A percentile compares a stretch with the other conserved stretches of the same genome.
These are phyloP conservation scores for Zaprionus lineosus DNA, from an alignment of 2,888 invertebrate genomes.

Conservation along the genomic window DNA sequence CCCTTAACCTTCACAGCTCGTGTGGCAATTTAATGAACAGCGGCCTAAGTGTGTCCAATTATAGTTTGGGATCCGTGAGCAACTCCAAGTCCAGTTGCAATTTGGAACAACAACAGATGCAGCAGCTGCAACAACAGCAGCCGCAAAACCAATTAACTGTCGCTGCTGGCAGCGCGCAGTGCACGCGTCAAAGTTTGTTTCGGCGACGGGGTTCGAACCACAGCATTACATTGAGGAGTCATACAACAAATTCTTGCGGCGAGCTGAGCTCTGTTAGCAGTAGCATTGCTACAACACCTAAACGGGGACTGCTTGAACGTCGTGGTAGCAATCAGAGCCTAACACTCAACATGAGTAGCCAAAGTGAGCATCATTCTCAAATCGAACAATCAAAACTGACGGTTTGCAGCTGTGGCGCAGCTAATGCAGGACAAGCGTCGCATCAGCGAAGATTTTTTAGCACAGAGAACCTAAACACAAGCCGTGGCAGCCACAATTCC, in stretches of 20 bases:
- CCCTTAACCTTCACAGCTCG: conserved; percentile 85
- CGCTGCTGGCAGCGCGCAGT: conserved; percentile 56
- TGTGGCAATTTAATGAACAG: conserved; percentile 82
- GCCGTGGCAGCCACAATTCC: conserved; percentile 63
- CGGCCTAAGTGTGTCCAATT: conserved; percentile 84
- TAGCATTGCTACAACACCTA: conserved; percentile 77
- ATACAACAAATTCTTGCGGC: conserved; percentile 80
- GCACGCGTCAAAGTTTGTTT: conserved; percentile 57
- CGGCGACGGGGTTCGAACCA: conserved; percentile 84
- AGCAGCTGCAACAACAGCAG: conserved; percentile 30
- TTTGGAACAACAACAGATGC: conserved; percentile 52
- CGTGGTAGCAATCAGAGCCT: conserved; percentile 95
- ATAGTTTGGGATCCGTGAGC: conserved; percentile 84
- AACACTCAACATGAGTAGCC: conserved; percentile 87
- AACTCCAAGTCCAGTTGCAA: conserved; percentile 80
- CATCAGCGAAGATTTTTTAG: conserved; percentile 82
- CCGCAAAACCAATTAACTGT: conserved; percentile 38
- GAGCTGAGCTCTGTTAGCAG: conserved; percentile 84
- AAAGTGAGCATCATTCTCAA: conserved; percentile 30
- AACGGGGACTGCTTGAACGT: conserved; percentile 90
- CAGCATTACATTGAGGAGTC: conserved; percentile 84
- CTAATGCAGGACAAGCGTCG: conserved; percentile 50
- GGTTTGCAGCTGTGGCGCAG: conserved; percentile 63
- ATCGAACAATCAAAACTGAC: conserved; percentile 61
- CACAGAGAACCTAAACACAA: conserved; percentile 80